A percentile compares a stretch with the other conserved stretches of the same genome.
These are phyloP conservation scores for Papilio protenor DNA, from an alignment of 2,888 invertebrate genomes.

Conservation along the genomic window DNA sequence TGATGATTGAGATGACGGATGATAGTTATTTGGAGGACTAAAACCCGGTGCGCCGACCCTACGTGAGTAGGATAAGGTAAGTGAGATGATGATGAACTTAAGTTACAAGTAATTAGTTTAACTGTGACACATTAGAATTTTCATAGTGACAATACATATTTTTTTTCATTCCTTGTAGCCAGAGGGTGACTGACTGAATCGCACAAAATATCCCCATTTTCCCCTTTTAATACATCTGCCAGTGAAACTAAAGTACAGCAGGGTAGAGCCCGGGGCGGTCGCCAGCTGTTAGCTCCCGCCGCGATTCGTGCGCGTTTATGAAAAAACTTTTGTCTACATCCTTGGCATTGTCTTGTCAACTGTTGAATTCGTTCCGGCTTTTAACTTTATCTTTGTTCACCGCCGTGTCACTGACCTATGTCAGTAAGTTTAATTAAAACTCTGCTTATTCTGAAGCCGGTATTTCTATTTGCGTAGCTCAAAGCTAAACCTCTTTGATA, in stretches of 20 bases:
- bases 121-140: neutral
- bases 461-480: slow-evolving; percentile 23
- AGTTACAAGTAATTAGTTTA: neutral
- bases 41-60: no score
- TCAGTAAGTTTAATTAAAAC: slow-evolving; percentile 32
- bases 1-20: no score
- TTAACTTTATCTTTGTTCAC: slow-evolving; percentile 52
- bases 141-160: slow-evolving; percentile 21
- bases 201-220: slow-evolving; percentile 73
- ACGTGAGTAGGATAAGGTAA: no score
- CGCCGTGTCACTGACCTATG: slow-evolving; percentile 36
- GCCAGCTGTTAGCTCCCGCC: slow-evolving; percentile 75
- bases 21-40: no score
- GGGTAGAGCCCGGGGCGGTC: slow-evolving; percentile 71
- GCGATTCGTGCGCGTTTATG: slow-evolving; percentile 78
- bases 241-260: slow-evolving; percentile 69
- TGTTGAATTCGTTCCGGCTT: slow-evolving; percentile 61
- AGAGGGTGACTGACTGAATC: slow-evolving; percentile 71
- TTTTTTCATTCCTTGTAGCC: slow-evolving; percentile 62
- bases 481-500: slow-evolving; percentile 6
- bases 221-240: slow-evolving; percentile 79
- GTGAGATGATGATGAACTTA: neutral
- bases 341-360: slow-evolving; percentile 72
- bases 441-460: neutral
- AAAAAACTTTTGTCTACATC: slow-evolving; percentile 79